Base-by-base conservation (phyloP, 2,888 invertebrate species). In the Syritta pipiens region DNA sequence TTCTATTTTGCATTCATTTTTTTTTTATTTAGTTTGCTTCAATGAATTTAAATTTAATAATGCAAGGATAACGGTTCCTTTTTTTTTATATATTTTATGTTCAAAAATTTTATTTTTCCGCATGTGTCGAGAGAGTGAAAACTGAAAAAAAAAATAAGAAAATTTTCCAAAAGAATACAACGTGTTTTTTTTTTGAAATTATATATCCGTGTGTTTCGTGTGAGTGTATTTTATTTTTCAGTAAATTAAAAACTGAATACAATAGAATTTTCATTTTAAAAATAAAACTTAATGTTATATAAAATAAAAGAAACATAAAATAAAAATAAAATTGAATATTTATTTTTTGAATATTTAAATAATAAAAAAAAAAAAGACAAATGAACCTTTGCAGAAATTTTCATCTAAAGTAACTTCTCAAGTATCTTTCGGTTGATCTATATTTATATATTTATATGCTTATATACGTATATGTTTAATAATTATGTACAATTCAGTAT, bases 1-100 rank as follows among this genome's bases (percentile, higher is more conserved):
- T n/a, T 37, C 10, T 10, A 4, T 37, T 10, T 37, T 37, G 0
- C 10, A 0, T 0, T 37, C 6, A 24, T 46, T 26, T 28, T 9
- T 20, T 22, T 22, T 22, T 22, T 44, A 10, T 4, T 72, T 60
- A 53, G 48, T 79, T 72, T 48, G 53, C 40, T 67, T 72, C 53
- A 74, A 60, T 77, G 48, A 65, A 68, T 75, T 75, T 75, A 46
- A 75, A 63, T 37, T 62, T 75, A 69, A 63, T 59, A 69, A 81
- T 81, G 81, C 81, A 81, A 81, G 81, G 81, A 81, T 81, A 81
- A 57, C 75, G 81, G 79, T 79, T 79, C 79, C 79, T 74, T 49
- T 63, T 48, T 32, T 12, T 24, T 6, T 40, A 30, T 60, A 51
- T 42, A 60, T 71, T 35, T 37, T 20, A 7, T 51, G 28, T 22